These are phyloP conservation scores for Sander vitreus DNA, from an alignment of 2,113 vertebrate species.

Conservation along the genomic window DNA sequence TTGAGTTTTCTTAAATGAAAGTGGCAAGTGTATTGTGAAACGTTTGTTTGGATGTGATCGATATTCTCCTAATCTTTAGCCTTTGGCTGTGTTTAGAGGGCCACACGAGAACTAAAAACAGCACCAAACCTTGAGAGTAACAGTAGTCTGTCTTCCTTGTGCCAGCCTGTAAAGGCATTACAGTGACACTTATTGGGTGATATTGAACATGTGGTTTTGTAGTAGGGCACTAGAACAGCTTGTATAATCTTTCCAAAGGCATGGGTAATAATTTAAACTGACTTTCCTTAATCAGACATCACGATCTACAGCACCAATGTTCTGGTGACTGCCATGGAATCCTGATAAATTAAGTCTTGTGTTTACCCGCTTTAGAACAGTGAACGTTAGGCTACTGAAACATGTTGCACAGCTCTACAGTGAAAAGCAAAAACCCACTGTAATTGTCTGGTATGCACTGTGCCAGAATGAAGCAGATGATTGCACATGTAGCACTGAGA, in stretches of 20 bases:
- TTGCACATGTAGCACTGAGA: constrained; percentile 32
- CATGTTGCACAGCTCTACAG: constrained; percentile 31
- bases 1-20: not conserved
- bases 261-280: constrained; percentile 29
- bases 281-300: constrained; percentile 32
- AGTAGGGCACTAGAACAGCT: constrained; percentile 32
- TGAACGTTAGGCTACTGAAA: constrained; percentile 30
- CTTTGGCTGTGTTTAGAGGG: constrained; percentile 34
- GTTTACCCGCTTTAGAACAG: constrained; percentile 32
- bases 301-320: not conserved
- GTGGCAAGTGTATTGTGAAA: not conserved
- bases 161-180: constrained; percentile 38
- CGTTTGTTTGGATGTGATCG: not conserved
- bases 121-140: constrained; percentile 15
- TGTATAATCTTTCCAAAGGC: constrained; percentile 23
- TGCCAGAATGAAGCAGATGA: constrained; percentile 33
- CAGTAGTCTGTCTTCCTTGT: constrained; percentile 41
- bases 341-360: constrained; percentile 36
- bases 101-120: constrained; percentile 29
- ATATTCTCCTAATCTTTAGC: constrained; percentile 5
- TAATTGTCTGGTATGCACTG: not conserved
- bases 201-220: constrained; percentile 58
- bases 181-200: constrained; percentile 61
- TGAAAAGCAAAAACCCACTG: constrained; percentile 29
- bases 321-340: constrained; percentile 10